A percentile compares a stretch with the other conserved stretches of the same genome.
phyloP scores from a whole-genome alignment of 2,113 vertebrate genomes.

The Psophia crepitans region DNA sequence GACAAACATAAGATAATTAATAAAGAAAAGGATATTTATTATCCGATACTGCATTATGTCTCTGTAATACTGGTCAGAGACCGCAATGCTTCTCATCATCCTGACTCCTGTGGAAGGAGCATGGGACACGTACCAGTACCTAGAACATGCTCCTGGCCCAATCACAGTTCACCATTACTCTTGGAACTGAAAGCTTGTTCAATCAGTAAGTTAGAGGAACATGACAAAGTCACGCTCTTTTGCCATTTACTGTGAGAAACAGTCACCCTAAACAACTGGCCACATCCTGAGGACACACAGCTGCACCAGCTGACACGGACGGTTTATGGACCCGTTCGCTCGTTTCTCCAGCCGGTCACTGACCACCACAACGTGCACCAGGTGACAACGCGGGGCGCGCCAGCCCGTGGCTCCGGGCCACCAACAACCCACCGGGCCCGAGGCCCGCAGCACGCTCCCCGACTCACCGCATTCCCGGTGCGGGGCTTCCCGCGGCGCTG shows the following conservation, averaged over 20 bases:
- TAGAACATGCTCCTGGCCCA: no score
- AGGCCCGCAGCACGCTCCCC: no score
- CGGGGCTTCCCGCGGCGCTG: neutral
- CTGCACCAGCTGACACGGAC: rapidly evolving
- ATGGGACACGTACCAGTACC: no score
- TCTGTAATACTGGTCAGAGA: no score
- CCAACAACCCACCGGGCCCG: neutral
- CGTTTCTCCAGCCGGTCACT: neutral
- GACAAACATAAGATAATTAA: neutral
- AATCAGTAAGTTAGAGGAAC: rapidly evolving
- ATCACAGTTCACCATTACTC: rapidly evolving
- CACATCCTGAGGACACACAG: rapidly evolving
- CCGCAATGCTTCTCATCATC: rapidly evolving
- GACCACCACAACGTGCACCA: rapidly evolving
- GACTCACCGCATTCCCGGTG: neutral
- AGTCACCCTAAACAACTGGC: rapidly evolving
- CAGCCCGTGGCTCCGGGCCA: neutral
- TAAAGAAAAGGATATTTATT: no score
- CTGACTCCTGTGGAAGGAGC: rapidly evolving
- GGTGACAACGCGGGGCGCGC: rapidly evolving
- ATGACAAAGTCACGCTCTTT: no score
- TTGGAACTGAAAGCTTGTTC: rapidly evolving
- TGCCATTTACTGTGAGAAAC: rapidly evolving
- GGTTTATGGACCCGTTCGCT: rapidly evolving
- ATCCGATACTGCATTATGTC: rapidly evolving